Evolutionary conservation across 2,797 vertebrate genomes (phyloP).

Genomic region (Peromyscus nudipes): DNA sequence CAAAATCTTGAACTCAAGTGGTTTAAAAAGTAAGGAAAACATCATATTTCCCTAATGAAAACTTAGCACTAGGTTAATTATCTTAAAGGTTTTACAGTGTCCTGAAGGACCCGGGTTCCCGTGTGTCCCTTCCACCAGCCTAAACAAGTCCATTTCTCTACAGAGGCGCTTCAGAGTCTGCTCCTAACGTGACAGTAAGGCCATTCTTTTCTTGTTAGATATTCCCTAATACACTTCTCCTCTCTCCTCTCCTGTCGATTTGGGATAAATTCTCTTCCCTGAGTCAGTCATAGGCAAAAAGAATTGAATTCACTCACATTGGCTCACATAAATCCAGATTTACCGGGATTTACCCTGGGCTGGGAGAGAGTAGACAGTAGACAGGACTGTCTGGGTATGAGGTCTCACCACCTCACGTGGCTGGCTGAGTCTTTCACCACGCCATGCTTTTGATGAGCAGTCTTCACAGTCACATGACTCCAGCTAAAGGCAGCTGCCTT

Average conservation of each 20-base stretch:
- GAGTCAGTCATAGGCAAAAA: conserved; percentile 22
- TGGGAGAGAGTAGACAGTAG: not conserved
- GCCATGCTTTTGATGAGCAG: not conserved
- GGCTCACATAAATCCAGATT: not conserved
- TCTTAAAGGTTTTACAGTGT: not conserved
- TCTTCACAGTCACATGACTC: not conserved
- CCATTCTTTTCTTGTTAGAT: not conserved
- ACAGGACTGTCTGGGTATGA: not conserved
- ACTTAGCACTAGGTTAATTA: not conserved
- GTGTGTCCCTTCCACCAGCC: not conserved
- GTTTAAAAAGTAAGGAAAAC: not conserved
- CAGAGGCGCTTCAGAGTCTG: not conserved
- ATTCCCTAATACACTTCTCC: not conserved
- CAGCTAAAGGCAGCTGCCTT: not conserved
- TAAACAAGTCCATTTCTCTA: not conserved
- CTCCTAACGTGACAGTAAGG: not conserved
- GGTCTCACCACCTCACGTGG: not conserved
- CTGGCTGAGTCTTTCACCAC: not conserved
- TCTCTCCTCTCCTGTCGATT: conserved; percentile 27
- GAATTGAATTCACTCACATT: not conserved
- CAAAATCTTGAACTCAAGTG: conserved; percentile 18
- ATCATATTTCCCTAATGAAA: not conserved
- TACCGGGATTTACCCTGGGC: not conserved
- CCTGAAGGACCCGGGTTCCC: not conserved
- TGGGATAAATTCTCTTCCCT: conserved; percentile 9